Conservation (phyloP, 2,797 vertebrate species). For the Liparis tanakae region DNA sequence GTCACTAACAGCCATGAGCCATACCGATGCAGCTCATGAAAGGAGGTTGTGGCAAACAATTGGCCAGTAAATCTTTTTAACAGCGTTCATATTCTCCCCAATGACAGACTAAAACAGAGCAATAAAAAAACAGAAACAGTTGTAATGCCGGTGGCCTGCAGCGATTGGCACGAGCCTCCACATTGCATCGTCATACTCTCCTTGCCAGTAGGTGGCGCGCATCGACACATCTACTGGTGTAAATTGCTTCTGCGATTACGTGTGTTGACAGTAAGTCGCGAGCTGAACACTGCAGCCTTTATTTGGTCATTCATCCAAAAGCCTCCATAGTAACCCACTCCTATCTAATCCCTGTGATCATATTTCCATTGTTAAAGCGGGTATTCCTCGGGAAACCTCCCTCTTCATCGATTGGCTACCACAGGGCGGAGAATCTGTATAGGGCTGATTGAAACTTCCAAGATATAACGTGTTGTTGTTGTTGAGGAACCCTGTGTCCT, state of each 20-base stretch:
- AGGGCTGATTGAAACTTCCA: constrained; percentile 7
- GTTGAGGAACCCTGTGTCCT: constrained; percentile 6
- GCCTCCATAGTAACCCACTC: neutral
- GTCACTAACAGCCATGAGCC: neutral
- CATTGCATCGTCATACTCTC: neutral
- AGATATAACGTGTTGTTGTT: constrained; percentile 19
- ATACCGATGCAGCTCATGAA: neutral
- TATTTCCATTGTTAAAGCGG: constrained; percentile 39
- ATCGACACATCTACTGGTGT: neutral
- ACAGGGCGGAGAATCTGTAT: constrained; percentile 22
- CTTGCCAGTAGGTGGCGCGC: neutral
- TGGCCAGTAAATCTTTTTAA: neutral
- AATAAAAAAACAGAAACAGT: neutral
- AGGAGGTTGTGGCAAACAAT: neutral
- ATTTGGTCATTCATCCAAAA: neutral
- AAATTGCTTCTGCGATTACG: neutral
- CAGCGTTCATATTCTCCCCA: neutral
- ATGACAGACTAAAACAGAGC: neutral
- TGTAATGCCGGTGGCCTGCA: neutral
- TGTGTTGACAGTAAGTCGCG: neutral
- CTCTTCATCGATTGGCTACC: neutral
- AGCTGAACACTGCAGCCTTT: neutral
- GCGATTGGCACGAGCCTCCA: neutral
- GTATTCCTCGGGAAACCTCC: constrained; percentile 36
- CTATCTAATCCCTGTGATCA: constrained; percentile 24